Evolutionary conservation across 2,888 invertebrate species (phyloP).

Genomic region (Microdon myrmicae): DNA sequence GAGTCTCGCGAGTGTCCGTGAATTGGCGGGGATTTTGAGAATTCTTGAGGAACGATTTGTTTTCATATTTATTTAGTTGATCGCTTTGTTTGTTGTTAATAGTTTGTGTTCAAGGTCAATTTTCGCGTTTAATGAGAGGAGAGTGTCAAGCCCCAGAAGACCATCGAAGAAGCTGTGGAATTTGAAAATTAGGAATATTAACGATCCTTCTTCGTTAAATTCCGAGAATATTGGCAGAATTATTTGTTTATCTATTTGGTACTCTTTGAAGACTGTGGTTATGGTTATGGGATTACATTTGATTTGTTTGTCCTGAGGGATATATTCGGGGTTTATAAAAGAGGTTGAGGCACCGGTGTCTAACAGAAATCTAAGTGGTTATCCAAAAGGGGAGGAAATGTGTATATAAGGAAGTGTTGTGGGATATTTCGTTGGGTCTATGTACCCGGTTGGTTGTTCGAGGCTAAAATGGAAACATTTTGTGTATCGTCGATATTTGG

Average conservation of each 20-base stretch:
- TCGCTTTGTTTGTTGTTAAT: conserved; percentile 12
- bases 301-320: conserved; percentile 6
- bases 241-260: conserved; percentile 22
- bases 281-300: conserved; percentile 25
- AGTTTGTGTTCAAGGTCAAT: conserved; percentile 32
- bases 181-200: conserved; percentile 27
- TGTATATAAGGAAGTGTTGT: conserved; percentile 21
- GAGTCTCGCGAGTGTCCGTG: no score
- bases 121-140: conserved; percentile 29
- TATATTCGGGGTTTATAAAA: conserved; percentile 41
- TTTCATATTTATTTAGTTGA: conserved; percentile 19
- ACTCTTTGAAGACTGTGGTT: conserved; percentile 22
- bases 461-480: conserved; percentile 47
- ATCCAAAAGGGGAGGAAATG: no score
- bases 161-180: conserved; percentile 51
- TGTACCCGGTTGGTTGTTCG: conserved; percentile 36
- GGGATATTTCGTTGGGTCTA: conserved; percentile 40
- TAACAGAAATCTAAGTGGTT: conserved; percentile 30
- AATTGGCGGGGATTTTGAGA: conserved; percentile 25
- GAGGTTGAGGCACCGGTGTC: conserved; percentile 30
- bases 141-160: conserved; percentile 37
- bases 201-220: conserved; percentile 21
- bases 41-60: conserved; percentile 29
- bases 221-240: conserved; percentile 21
- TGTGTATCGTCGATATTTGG: conserved; percentile 25